Base-by-base conservation (phyloP, 1,140 invertebrate species). In the Trichonephila clavata region DNA sequence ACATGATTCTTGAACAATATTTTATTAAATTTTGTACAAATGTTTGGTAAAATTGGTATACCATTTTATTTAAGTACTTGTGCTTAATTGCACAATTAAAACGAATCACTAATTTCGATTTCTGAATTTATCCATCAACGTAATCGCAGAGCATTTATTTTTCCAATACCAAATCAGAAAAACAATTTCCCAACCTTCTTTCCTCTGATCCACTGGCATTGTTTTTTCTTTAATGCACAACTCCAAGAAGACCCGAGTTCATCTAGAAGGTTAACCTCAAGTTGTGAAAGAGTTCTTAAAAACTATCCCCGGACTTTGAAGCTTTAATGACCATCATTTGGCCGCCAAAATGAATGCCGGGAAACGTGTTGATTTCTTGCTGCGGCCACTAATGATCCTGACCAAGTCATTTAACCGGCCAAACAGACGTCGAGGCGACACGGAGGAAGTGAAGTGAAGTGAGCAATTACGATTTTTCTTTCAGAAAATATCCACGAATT, bases 241-340 rank as follows among this genome's bases (percentile, higher is more conserved):
- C 16, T 6, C 4, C 7, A 0, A 0, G 50, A 57, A 84, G 43
- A 7, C 4, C 18, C 2, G 57, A 84, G 57, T 84, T 50, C 57
- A 84, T 84, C 21, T n/a, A 16, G 2, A 8, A 77, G 68, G 68
- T 57, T 84, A 84, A 39, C 86, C 86, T 39, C 59, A n/a, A 87
- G 59, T 87, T 65, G 61, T 57, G 27, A 87, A 87, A 71, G 65
- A 89, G 63, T 65, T 68, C 63, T 77, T 43, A 84, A 84, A 84
- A 59, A 57, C 81, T 57, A n/a, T 92, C 80, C 8, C 32, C 60
- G 7, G 80, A 92, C 59, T 83, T 92, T 92, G 90, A 92, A 65
- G 59, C 43, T 84, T 77, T 92, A 92, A 92, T 92, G 90, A 92
- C 90, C 80, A 84, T 92, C 84, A 92, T 92, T 92, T 92, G 71